These are phyloP conservation scores for Syncerus caffer DNA, from an alignment of 2,797 vertebrate genomes.

Conservation along the genomic window DNA sequence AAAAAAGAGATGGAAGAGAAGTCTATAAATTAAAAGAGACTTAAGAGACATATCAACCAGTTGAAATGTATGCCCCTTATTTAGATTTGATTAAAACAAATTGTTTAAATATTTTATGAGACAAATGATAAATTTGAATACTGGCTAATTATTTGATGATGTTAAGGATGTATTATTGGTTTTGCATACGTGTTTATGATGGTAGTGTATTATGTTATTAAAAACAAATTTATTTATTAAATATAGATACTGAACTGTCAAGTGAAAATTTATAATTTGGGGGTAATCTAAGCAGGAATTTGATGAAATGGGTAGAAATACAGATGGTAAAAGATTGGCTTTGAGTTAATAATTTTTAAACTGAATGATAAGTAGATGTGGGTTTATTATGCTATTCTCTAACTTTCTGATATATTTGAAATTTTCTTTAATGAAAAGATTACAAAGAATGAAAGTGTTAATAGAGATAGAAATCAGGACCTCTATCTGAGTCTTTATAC, in stretches of 20 bases:
- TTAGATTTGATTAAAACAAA: constrained; percentile 26
- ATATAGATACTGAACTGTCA: neutral
- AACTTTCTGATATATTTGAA: neutral
- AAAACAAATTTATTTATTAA: neutral
- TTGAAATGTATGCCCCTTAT: neutral
- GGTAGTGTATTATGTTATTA: neutral
- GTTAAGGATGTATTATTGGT: neutral
- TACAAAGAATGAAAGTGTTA: neutral
- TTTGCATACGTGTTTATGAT: neutral
- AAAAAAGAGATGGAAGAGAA: neutral
- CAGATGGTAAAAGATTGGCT: neutral
- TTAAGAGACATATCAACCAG: neutral
- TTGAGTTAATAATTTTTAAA: neutral
- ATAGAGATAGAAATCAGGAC: neutral
- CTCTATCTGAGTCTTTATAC: neutral
- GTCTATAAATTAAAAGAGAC: neutral
- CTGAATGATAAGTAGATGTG: neutral
- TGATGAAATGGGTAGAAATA: neutral
- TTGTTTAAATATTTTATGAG: constrained; percentile 8
- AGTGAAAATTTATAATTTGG: neutral
- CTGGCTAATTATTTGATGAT: neutral
- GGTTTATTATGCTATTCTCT: neutral
- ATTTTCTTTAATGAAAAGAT: neutral
- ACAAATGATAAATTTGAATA: neutral
- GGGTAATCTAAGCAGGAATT: neutral